A percentile compares a stretch with the other conserved stretches of the same genome.
Evolutionary conservation across 2,797 vertebrate genomes (phyloP).

Genomic region (Phrynocephalus forsythii): DNA sequence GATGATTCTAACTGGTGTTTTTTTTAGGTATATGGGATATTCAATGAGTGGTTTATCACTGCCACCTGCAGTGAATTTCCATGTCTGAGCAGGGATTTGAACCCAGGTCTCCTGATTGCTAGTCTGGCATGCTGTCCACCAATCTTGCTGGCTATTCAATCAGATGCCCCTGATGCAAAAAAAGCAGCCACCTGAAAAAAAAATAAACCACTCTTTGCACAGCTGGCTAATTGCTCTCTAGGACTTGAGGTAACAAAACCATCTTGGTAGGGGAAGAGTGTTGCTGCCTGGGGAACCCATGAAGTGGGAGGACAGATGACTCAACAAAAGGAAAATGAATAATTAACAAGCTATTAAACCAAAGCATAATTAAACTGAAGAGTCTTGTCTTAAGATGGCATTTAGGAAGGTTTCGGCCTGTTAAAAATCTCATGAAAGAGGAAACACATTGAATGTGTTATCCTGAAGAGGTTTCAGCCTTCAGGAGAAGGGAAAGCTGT

Average conservation of each 20-base stretch:
- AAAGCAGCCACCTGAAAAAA: background rate
- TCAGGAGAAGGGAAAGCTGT: background rate
- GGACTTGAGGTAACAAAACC: background rate
- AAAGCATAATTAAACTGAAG: conserved; percentile 23
- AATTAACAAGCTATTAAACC: conserved; percentile 21
- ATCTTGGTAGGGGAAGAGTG: background rate
- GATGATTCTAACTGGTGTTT: too few relatives aligned
- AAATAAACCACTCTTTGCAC: background rate
- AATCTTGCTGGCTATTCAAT: too few relatives aligned
- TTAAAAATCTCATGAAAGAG: background rate
- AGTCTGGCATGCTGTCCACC: too few relatives aligned
- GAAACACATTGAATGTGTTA: background rate
- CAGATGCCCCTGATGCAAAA: too few relatives aligned
- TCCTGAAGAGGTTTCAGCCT: background rate
- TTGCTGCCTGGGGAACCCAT: background rate
- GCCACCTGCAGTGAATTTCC: too few relatives aligned
- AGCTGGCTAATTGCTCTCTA: conserved; percentile 1
- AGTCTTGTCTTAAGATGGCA: background rate
- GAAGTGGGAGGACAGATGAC: background rate
- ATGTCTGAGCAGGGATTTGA: too few relatives aligned
- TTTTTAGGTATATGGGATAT: too few relatives aligned
- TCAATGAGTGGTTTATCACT: too few relatives aligned
- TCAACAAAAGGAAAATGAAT: conserved; percentile 21
- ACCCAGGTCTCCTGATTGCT: too few relatives aligned
- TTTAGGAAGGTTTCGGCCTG: background rate